These are phyloP conservation scores for Argya squamiceps DNA, from an alignment of 2,797 vertebrate genomes.

Conservation along the genomic window DNA sequence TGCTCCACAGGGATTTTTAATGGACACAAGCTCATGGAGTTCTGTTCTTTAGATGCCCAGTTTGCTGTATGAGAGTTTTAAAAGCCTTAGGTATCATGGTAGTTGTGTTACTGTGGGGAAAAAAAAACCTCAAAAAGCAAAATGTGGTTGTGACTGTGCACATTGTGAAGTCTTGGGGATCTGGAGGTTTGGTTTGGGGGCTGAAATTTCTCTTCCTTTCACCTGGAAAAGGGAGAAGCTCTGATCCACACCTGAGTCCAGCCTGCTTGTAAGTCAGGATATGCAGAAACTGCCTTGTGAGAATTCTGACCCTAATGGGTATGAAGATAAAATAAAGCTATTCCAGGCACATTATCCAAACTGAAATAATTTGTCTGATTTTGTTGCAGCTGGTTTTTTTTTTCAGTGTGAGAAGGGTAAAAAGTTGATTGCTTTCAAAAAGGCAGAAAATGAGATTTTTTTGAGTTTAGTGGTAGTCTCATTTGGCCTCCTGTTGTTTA, in stretches of 20 bases:
- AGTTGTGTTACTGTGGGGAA: background rate
- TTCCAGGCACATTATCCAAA: background rate
- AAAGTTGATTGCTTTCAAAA: constrained; percentile 6
- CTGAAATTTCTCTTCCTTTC: background rate
- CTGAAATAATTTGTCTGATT: background rate
- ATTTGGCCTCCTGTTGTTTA: background rate
- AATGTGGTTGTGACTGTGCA: background rate
- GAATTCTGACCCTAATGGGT: background rate
- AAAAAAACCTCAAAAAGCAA: background rate
- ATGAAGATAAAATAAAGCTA: background rate
- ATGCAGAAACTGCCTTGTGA: background rate
- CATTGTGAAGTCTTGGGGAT: background rate
- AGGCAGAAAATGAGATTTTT: constrained; percentile 1
- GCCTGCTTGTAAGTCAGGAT: background rate
- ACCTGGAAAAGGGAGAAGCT: background rate
- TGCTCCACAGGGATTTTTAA: constrained; percentile 7
- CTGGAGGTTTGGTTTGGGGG: background rate
- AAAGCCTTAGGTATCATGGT: background rate
- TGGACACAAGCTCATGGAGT: background rate
- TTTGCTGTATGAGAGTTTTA: background rate
- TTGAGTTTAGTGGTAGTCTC: background rate
- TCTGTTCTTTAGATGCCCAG: background rate
- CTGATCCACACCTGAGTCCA: background rate
- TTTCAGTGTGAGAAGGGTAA: background rate
- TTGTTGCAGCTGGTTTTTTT: background rate